These are phyloP conservation scores for Choloepus hoffmanni DNA, from an alignment of 2,113 vertebrate species.

Conservation along the genomic window DNA sequence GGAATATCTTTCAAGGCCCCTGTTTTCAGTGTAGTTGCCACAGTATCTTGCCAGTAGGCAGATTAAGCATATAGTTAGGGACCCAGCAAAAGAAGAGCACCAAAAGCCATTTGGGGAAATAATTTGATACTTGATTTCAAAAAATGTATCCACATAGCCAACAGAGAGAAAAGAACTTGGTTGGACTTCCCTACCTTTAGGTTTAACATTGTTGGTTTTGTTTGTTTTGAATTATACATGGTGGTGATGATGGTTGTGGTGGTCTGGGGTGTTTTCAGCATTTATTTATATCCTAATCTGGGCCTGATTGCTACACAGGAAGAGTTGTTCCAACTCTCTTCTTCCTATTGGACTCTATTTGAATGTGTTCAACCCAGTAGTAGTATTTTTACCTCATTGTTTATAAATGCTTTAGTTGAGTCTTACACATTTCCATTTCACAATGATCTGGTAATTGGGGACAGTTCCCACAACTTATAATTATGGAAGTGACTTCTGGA, in stretches of 20 bases:
- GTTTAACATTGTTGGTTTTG: no score
- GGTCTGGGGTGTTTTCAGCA: background rate
- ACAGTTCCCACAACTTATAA: background rate
- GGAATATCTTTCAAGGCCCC: background rate
- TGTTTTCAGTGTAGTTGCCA: background rate
- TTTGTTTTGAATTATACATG: rapidly evolving
- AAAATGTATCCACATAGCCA: background rate
- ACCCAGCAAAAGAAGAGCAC: background rate
- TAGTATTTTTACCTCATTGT: background rate
- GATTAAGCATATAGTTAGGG: background rate
- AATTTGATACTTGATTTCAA: background rate
- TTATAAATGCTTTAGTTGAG: background rate
- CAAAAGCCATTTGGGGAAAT: background rate
- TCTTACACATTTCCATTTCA: background rate
- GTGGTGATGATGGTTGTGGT: no score
- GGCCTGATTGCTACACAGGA: background rate
- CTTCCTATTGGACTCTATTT: background rate
- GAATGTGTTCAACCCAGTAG: background rate
- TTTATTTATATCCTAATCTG: rapidly evolving
- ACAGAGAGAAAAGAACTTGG: background rate
- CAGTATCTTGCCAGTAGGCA: background rate
- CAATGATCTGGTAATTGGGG: background rate
- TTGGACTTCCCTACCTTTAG: background rate
- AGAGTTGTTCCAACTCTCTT: background rate
- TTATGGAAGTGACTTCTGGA: background rate